Evolutionary conservation across 2,797 vertebrate genomes (phyloP).

Genomic region (Lates japonicus): DNA sequence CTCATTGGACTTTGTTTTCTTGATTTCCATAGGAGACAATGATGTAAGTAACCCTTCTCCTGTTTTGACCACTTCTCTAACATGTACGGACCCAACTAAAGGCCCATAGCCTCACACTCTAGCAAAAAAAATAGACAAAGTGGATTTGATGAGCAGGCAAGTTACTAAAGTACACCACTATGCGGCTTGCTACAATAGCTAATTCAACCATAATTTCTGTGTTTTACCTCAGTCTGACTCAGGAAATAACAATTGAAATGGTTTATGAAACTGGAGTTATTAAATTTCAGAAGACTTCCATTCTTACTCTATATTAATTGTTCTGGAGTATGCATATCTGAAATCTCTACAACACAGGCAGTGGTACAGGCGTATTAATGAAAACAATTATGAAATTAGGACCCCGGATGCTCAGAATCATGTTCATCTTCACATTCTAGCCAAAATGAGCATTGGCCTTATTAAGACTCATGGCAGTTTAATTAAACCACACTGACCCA

Average conservation of each 20-base stretch:
- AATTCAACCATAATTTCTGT: not conserved
- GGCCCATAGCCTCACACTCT: not conserved
- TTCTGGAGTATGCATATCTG: not conserved
- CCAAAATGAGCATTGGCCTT: not conserved
- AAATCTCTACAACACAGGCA: not conserved
- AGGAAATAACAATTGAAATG: not conserved
- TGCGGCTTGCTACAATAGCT: not conserved
- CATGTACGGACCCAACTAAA: no score
- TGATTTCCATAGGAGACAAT: not conserved
- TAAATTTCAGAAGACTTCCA: not conserved
- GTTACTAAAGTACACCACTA: not conserved
- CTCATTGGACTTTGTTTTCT: not conserved
- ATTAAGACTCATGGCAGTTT: not conserved
- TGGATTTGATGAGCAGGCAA: not conserved
- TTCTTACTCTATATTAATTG: not conserved
- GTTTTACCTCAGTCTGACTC: not conserved
- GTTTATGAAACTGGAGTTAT: not conserved
- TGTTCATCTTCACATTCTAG: not conserved
- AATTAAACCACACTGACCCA: constrained; percentile 7
- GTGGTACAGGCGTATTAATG: not conserved
- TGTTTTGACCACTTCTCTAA: not conserved
- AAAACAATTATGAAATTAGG: not conserved
- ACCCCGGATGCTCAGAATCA: not conserved
- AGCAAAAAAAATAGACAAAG: not conserved
- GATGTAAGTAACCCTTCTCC: not conserved